phyloP scores from a whole-genome alignment of 2,113 vertebrate species.

The Coreoperca whiteheadi region DNA sequence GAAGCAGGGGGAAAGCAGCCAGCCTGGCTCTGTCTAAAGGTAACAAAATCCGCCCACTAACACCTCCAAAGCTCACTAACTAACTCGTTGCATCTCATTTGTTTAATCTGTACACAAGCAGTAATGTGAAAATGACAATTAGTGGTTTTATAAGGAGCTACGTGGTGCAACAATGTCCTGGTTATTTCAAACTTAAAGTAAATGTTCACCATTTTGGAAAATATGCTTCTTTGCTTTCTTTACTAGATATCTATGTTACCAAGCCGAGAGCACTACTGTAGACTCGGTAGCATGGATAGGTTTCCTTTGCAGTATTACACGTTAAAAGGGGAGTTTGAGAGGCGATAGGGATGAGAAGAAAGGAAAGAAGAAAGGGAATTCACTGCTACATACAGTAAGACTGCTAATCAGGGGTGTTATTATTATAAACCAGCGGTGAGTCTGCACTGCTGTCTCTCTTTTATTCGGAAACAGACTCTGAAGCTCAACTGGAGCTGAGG shows the following conservation, averaged over 20 bases:
- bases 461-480: slow-evolving; percentile 47
- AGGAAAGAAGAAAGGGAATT: neutral
- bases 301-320: neutral
- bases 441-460: slow-evolving; percentile 27
- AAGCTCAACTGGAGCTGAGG: slow-evolving; percentile 43
- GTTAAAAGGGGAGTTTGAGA: neutral
- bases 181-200: neutral
- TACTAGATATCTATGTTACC: neutral
- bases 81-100: neutral
- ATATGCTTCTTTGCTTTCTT: too few relatives aligned
- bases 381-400: neutral
- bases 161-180: neutral
- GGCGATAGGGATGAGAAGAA: neutral
- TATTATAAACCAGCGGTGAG: slow-evolving; percentile 23
- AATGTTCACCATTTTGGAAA: neutral
- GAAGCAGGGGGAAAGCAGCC: neutral
- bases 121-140: neutral
- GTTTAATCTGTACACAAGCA: neutral
- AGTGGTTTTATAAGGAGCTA: neutral
- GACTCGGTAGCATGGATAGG: neutral
- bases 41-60: neutral
- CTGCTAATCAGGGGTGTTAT: slow-evolving; percentile 18
- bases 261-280: neutral
- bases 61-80: neutral
- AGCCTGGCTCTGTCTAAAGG: neutral